Percentiles rank a stretch among this genome's conserved stretches.
phyloP scores from a whole-genome alignment of 2,888 invertebrate species.

The Chrysomela aeneicollis region DNA sequence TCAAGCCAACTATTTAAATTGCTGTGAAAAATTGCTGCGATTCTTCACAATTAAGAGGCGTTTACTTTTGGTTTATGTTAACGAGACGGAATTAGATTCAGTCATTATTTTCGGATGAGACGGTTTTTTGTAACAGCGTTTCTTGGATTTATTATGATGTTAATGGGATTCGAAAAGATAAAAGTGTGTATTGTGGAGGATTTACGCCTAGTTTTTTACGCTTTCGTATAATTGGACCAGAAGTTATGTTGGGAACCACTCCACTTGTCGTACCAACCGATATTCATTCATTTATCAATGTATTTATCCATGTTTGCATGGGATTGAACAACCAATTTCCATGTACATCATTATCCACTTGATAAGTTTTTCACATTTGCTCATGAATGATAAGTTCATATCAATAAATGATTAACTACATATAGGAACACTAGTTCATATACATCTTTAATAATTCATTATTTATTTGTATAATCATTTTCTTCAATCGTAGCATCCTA shows the following conservation, averaged over 20 bases:
- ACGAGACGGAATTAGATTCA: constrained; percentile 49
- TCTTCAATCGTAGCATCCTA: too few relatives aligned
- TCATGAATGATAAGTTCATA: too few relatives aligned
- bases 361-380: too few relatives aligned
- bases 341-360: too few relatives aligned
- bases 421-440: too few relatives aligned
- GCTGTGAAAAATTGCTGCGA: constrained; percentile 55
- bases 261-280: too few relatives aligned
- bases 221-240: neutral
- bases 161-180: constrained; percentile 24
- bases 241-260: neutral
- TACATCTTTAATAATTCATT: too few relatives aligned
- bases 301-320: too few relatives aligned
- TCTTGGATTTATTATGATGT: constrained; percentile 28
- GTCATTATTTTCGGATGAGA: constrained; percentile 39
- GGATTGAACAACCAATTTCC: too few relatives aligned
- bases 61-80: constrained; percentile 50
- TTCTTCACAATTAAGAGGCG: constrained; percentile 57
- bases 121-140: constrained; percentile 21
- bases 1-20: constrained; percentile 53
- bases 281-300: too few relatives aligned
- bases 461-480: too few relatives aligned
- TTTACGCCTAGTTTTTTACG: constrained; percentile 1
- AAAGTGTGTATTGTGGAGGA: constrained; percentile 17
- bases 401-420: too few relatives aligned